Base-by-base conservation (phyloP, 2,888 invertebrate genomes). In the Troides helena region DNA sequence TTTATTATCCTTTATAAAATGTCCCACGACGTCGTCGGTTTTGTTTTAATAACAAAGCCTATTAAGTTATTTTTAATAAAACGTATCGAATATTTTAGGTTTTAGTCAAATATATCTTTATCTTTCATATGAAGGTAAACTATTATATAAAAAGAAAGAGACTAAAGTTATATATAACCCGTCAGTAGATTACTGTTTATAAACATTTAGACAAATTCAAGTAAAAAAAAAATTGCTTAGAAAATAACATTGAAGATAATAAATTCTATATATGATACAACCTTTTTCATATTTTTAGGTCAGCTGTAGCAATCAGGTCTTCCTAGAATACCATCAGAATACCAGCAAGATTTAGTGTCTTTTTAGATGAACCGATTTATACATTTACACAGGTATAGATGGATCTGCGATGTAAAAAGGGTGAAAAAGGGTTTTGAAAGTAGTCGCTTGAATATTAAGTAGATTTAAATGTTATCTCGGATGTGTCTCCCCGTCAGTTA, bases 1-100 rank as follows among this genome's bases (percentile, higher is more conserved):
- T 83, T 83, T 82, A 83, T 81, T 81, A 78, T 80, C 78, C 78
- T 78, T 80, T 80, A 78, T 82, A 81, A 81, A 78, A 77, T 73
- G 78, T 74, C 74, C 62, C 65, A 57, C 46, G 70, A 66, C 70
- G 66, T 70, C 63, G 70, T 68, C 53, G 63, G 53, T 67, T 70
- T 68, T 70, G 66, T 63, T 68, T 68, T 66, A 70, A 50, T 14
- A 59, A 66, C 67, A 72, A 68, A 71, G 69, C 66, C 69, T 68
- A 68, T 71, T 67, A 62, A 67, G 30, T 67, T 60, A 43, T 67
- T 70, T 67, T 57, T 61, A 36, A 57, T 70, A 43, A 67, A n/a
- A 69, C 46, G 18, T 30, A 30, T 25, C 18, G 5, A 53, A 18
- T n/a, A 7, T 53, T 53, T n/a, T n/a, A 46, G 46, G 14, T 46